Base-by-base conservation (phyloP, 37 sponge, comb jelly and placozoan species). In the Spongia lamella region DNA sequence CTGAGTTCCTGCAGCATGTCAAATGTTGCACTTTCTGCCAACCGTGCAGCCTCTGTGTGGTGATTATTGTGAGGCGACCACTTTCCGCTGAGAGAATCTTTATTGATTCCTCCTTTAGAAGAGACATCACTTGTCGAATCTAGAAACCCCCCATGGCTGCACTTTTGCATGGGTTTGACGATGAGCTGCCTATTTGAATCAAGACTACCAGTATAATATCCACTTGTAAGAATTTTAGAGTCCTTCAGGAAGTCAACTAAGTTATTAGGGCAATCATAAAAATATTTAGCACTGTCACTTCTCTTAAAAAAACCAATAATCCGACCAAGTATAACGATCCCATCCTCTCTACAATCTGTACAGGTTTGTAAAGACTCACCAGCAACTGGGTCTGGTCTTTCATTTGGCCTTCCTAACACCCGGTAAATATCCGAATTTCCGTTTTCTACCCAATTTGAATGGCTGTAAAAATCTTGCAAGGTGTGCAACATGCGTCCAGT, bases 401-500 rank as follows among this genome's bases (percentile, higher is more conserved):
- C 17, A 38, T 30, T 17, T 30, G 7, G 30, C 31, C 38, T 35
- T 24, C 72, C 81, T 58, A 80, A 57, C 0, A 80, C 33, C 2
- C 9, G 3, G 27, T 80, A 70, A 1, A 71, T 70, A 26, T 25
- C 21, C 2, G 27, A 19, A 14, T 49, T 73, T 24, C 82, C 73
- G 4, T 53, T 81, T 63, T 72, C 82, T 31, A 81, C 38, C 82
- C 82, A 81, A 51, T 81, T 81, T 32, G 82, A 64, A 60, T 81
- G 82, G 32, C 82, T 81, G 50, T 81, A 81, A 29, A 81, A 81
- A 43, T 81, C 83, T 24, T 83, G 83, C 4, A 83, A 61, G 3
- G 83, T 83, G 38, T 83, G 83, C 15, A 83, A 52, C 58, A 83
- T 21, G 6, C 61, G 70, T 51, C 83, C 83, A 6, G 68, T 51